A percentile compares a stretch with the other conserved stretches of the same genome.
Evolutionary conservation across 2,113 vertebrate species (phyloP).

Genomic region (Epinephelus cyanopodus): DNA sequence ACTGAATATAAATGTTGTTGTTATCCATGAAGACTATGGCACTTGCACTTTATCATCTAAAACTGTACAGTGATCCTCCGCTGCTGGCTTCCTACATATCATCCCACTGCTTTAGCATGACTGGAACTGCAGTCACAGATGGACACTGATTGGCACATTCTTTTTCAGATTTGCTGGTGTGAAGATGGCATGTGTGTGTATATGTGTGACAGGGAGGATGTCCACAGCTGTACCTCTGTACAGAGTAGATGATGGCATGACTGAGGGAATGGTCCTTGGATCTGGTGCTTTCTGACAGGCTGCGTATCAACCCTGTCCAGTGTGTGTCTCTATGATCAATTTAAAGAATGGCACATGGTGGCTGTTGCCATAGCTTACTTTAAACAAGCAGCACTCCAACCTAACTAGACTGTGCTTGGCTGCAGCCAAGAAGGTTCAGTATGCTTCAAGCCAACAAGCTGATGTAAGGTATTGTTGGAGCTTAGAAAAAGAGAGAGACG

Average conservation of each 20-base stretch:
- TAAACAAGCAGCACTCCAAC: constrained; percentile 15
- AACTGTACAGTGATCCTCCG: constrained; percentile 23
- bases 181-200: constrained; percentile 34
- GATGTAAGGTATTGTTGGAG: not conserved
- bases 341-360: constrained; percentile 53
- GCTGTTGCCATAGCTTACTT: constrained; percentile 37
- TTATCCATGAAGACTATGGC: not conserved
- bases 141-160: not conserved
- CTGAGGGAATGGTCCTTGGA: constrained; percentile 85
- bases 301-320: not conserved
- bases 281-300: constrained; percentile 69
- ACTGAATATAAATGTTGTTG: not conserved
- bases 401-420: constrained; percentile 27
- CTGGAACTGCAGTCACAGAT: constrained; percentile 20
- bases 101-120: constrained; percentile 47
- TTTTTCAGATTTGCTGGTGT: constrained; percentile 4
- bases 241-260: constrained; percentile 87
- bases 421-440: constrained; percentile 29
- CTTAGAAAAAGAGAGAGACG: not conserved
- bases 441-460: constrained; percentile 41
- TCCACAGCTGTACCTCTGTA: constrained; percentile 82
- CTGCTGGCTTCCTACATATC: constrained; percentile 55
- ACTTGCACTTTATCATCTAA: not conserved
- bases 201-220: constrained; percentile 88
- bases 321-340: constrained; percentile 48